A percentile compares a stretch with the other conserved stretches of the same genome.
Conservation (phyloP, 2,113 vertebrate species). For the Chaetorhynchus papuensis region DNA sequence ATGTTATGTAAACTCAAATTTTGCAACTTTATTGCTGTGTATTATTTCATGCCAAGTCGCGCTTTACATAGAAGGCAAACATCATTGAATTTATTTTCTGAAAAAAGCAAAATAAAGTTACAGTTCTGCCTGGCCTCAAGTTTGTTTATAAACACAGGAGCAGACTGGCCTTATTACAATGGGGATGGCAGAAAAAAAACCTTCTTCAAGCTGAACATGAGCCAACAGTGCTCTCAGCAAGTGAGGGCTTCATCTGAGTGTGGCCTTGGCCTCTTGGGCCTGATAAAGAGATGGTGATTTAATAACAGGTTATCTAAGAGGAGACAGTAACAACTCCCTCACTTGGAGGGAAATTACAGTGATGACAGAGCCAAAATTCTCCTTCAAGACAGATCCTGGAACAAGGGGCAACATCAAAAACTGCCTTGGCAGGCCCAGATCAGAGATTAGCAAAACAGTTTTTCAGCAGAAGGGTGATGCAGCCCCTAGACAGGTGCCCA, state of each 20-base stretch:
- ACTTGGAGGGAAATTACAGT: neutral
- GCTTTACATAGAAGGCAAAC: constrained; percentile 9
- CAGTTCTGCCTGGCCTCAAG: neutral
- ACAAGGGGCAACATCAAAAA: neutral
- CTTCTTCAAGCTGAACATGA: neutral
- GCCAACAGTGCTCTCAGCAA: neutral
- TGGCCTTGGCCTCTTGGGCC: neutral
- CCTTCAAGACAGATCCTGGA: neutral
- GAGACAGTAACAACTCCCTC: neutral
- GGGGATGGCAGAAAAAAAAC: neutral
- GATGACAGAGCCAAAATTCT: neutral
- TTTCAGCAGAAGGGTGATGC: neutral
- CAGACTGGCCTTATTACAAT: neutral
- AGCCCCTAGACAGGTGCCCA: neutral
- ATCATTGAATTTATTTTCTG: neutral
- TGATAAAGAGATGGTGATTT: neutral
- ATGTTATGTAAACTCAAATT: constrained; percentile 2
- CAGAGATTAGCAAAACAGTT: accelerated
- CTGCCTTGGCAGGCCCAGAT: neutral
- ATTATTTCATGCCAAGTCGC: neutral
- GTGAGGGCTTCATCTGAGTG: neutral
- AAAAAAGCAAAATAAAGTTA: constrained; percentile 6
- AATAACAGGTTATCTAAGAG: neutral
- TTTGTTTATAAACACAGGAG: constrained; percentile 36
- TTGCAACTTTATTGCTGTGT: neutral